Base-by-base conservation (phyloP, 2,113 vertebrate genomes). In the Mus spicilegus region DNA sequence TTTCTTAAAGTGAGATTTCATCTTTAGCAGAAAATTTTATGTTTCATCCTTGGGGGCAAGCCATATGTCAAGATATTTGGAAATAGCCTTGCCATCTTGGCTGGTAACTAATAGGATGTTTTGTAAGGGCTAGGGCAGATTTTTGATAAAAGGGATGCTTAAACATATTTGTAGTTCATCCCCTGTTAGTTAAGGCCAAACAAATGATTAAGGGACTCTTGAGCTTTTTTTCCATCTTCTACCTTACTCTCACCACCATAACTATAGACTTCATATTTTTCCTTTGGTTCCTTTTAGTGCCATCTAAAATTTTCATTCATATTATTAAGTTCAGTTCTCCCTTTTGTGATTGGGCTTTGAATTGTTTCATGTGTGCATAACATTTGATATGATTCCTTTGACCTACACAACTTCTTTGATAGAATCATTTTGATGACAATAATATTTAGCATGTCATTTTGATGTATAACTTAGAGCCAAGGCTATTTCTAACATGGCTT, bases 21-120 rank as follows among this genome's bases (percentile, higher is more conserved):
- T 96, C 75, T 95, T 96, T 80, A 91, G 76, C 30, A 91, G 75
- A 96, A 96, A 96, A 88, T 93, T 94, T 19, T 61, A 46, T 36
- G 36, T 95, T 90, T 58, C 70, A 73, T 96, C 90, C 19, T 91
- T 65, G 58, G 4, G 69, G 65, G 26, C 36, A 80, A 93, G 87
- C 36, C n/a, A 69, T 95, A 80, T 61, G 76, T 95, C 84, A 92
- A 80, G 76, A 49, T 10, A 20, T 6, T 42, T 97, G 49, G 69
- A n/a, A 56, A 85, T 77, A 93, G 20, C 4, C 26, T 89, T 56
- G 28, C 11, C 2, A 9, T 80, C 61, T 36, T 96, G 56, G 73
- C 2, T 24, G 87, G 65, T 81, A 20, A 70, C n/a, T 90, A 87
- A 92, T 42, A 33, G 7, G 75, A 80, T 19, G 63, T 42, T 78